Evolutionary conservation across 2,888 invertebrate genomes (phyloP).

Genomic region (Ctenicera cuprea): DNA sequence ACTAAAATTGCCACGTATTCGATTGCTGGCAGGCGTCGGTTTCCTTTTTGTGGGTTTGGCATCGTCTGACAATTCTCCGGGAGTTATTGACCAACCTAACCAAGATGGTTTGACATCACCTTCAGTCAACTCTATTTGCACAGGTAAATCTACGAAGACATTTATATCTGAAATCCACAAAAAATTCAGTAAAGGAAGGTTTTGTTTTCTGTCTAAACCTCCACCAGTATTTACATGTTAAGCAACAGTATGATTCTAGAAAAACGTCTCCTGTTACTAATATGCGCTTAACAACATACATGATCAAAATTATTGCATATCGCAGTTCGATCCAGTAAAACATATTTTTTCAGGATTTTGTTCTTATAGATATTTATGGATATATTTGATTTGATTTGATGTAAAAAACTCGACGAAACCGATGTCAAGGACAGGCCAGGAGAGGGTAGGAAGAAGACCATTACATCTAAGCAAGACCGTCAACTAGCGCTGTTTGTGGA

Average conservation of each 20-base stretch:
- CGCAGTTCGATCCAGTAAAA: too few species aligned
- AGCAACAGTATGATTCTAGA: background rate
- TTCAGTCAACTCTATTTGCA: conserved; percentile 66
- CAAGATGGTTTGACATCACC: conserved; percentile 54
- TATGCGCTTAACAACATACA: too few species aligned
- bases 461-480: too few species aligned
- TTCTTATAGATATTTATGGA: too few species aligned
- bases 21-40: conserved; percentile 71
- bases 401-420: too few species aligned
- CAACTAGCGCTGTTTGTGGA: too few species aligned
- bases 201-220: conserved; percentile 6
- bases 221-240: conserved; percentile 31
- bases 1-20: conserved; percentile 70
- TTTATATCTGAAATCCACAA: conserved; percentile 42
- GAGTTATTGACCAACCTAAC: conserved; percentile 53
- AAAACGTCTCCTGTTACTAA: too few species aligned
- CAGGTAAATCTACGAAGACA: conserved; percentile 60
- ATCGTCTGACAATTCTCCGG: conserved; percentile 37
- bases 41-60: conserved; percentile 59
- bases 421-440: too few species aligned
- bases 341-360: too few species aligned
- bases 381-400: too few species aligned
- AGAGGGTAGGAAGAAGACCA: too few species aligned
- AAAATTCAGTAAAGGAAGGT: conserved; percentile 9
- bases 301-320: too few species aligned